A percentile compares a stretch with the other conserved stretches of the same genome.
These are phyloP conservation scores for Trichosurus vulpecula DNA, from an alignment of 2,797 vertebrate species.

Conservation along the genomic window DNA sequence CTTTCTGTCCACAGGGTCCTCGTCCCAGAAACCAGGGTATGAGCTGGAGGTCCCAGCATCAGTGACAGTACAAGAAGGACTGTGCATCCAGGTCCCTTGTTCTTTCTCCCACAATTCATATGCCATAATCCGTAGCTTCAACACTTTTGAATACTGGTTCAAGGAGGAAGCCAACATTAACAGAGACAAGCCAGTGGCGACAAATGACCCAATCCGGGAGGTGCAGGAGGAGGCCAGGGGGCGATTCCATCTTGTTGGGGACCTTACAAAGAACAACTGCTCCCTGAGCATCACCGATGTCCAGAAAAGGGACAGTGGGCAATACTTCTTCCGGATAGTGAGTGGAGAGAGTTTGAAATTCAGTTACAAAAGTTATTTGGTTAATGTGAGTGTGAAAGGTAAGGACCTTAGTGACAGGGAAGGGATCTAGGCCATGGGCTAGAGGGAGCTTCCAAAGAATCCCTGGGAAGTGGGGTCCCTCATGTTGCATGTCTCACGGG, in stretches of 20 bases:
- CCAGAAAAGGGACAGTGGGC: fast-evolving
- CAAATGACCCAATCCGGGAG: fast-evolving
- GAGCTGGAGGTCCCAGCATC: fast-evolving
- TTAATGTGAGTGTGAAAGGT: not conserved
- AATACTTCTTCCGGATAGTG: not conserved
- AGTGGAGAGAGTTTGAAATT: fast-evolving
- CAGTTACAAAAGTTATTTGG: fast-evolving
- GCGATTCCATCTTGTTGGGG: not conserved
- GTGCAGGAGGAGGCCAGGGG: fast-evolving
- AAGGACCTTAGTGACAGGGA: not conserved
- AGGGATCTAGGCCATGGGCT: not conserved
- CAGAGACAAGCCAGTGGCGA: fast-evolving
- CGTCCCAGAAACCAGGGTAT: fast-evolving
- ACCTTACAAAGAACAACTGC: fast-evolving
- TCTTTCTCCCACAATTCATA: not conserved
- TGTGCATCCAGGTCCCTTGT: not conserved
- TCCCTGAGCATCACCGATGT: slow-evolving; percentile 47
- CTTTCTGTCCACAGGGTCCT: not conserved
- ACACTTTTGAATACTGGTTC: slow-evolving; percentile 34
- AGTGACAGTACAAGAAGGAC: not conserved
- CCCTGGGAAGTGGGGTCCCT: not conserved
- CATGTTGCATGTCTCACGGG: not conserved
- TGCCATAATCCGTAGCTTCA: fast-evolving
- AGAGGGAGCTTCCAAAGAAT: not conserved
- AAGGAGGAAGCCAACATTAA: fast-evolving